Evolutionary conservation across 2,113 vertebrate genomes (phyloP).

Genomic region (Pandion haliaetus): DNA sequence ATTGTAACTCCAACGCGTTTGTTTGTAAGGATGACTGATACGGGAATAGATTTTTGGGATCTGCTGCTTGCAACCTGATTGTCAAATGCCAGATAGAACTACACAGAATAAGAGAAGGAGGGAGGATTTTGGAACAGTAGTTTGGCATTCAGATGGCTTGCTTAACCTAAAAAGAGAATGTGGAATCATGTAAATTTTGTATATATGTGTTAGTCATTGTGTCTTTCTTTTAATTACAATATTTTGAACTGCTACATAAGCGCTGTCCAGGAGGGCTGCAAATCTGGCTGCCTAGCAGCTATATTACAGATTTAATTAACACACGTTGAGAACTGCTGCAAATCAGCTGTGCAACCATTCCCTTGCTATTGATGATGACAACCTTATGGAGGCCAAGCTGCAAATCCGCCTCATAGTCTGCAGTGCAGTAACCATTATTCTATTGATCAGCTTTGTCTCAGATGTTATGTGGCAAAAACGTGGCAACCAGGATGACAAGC

Average conservation of each 20-base stretch:
- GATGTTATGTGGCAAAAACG: neutral
- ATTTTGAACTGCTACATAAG: neutral
- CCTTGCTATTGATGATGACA: conserved; percentile 39
- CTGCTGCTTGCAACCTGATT: neutral
- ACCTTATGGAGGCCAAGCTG: conserved; percentile 31
- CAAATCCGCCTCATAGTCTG: neutral
- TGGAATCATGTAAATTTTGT: neutral
- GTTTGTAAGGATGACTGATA: neutral
- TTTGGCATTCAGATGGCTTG: neutral
- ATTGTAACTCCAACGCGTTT: neutral
- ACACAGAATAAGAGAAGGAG: neutral
- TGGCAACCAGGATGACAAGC: neutral
- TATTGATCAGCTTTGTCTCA: conserved; percentile 39
- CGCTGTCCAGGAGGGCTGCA: neutral
- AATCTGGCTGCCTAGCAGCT: conserved; percentile 21
- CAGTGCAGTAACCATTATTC: neutral
- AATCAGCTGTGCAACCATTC: conserved; percentile 27
- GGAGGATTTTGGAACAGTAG: neutral
- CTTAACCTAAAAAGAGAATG: neutral
- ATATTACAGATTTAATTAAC: conserved; percentile 56
- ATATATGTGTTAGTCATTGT: neutral
- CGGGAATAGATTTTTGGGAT: neutral
- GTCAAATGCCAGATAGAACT: neutral
- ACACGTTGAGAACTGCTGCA: neutral
- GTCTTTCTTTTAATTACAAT: neutral